phyloP scores from a whole-genome alignment of 2,888 invertebrate species.

The Heliconius ethilla region DNA sequence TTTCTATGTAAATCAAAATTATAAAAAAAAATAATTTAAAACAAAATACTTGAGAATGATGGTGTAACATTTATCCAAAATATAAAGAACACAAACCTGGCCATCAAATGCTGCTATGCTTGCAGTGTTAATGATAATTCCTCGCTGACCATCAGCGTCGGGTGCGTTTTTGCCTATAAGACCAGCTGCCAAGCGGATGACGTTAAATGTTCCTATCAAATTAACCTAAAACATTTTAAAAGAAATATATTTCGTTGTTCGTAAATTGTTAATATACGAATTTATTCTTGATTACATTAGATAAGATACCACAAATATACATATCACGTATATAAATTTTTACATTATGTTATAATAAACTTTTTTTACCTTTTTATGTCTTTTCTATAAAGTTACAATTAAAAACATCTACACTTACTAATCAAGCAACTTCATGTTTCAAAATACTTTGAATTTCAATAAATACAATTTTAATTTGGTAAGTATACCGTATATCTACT shows the following conservation, averaged over 20 bases:
- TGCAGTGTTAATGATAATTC: slow-evolving; percentile 97
- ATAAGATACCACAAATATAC: not conserved
- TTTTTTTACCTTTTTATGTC: no score
- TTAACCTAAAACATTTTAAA: slow-evolving; percentile 85
- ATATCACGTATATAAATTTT: not conserved
- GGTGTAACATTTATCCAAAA: not conserved
- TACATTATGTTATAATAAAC: not conserved
- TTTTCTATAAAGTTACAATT: not conserved
- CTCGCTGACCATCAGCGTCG: slow-evolving; percentile 92
- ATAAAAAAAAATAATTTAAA: no score
- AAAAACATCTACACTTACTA: not conserved
- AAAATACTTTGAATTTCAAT: not conserved
- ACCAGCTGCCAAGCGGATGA: slow-evolving; percentile 90
- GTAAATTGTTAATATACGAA: not conserved
- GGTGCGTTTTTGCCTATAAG: slow-evolving; percentile 93
- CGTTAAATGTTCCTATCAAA: slow-evolving; percentile 96
- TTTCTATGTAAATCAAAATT: no score
- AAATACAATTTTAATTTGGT: not conserved
- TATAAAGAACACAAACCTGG: slow-evolving; percentile 55
- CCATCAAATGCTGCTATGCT: slow-evolving; percentile 98
- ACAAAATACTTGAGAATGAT: no score
- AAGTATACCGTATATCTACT: not conserved
- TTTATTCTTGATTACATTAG: not conserved
- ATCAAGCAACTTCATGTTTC: not conserved
- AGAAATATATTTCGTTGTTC: not conserved